A percentile compares a stretch with the other conserved stretches of the same genome.
phyloP scores from a whole-genome alignment of 1,140 invertebrate genomes.

The Papilio xuthus region DNA sequence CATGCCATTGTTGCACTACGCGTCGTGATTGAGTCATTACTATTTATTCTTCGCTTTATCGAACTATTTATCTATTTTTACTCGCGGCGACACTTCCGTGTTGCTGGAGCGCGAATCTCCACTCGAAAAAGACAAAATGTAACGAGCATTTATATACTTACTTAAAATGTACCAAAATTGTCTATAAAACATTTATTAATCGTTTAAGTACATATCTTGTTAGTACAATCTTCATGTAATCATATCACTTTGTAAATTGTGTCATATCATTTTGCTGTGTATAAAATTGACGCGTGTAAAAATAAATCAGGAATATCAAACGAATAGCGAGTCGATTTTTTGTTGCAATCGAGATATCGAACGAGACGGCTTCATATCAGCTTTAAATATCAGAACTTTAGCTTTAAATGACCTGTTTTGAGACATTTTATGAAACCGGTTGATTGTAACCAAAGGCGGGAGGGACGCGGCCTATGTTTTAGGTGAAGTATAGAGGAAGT shows the following conservation, averaged over 20 bases:
- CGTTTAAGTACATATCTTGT: constrained; percentile 79
- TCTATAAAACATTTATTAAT: constrained; percentile 67
- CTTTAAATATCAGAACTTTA: constrained; percentile 76
- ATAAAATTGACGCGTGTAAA: constrained; percentile 68
- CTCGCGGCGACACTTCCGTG: constrained; percentile 52
- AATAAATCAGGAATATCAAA: constrained; percentile 64
- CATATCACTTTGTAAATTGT: constrained; percentile 80
- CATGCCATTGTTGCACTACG: constrained; percentile 79
- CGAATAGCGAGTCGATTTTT: constrained; percentile 48
- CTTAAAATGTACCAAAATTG: constrained; percentile 68
- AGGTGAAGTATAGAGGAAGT: constrained; percentile 44
- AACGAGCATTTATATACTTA: constrained; percentile 75
- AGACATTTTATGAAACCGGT: constrained; percentile 56
- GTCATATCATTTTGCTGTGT: constrained; percentile 78
- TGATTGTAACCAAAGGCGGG: constrained; percentile 39
- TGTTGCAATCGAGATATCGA: constrained; percentile 39
- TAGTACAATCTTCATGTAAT: constrained; percentile 76
- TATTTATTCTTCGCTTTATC: constrained; percentile 43
- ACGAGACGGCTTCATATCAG: constrained; percentile 56
- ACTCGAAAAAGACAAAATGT: constrained; percentile 77
- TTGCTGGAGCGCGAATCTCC: constrained; percentile 65
- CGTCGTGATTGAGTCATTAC: constrained; percentile 75
- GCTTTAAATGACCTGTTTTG: constrained; percentile 71
- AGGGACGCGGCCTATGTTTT: constrained; percentile 59
- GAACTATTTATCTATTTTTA: constrained; percentile 48